Evolutionary conservation across 2,888 invertebrate genomes (phyloP).

Genomic region (Zele albiditarsus): DNA sequence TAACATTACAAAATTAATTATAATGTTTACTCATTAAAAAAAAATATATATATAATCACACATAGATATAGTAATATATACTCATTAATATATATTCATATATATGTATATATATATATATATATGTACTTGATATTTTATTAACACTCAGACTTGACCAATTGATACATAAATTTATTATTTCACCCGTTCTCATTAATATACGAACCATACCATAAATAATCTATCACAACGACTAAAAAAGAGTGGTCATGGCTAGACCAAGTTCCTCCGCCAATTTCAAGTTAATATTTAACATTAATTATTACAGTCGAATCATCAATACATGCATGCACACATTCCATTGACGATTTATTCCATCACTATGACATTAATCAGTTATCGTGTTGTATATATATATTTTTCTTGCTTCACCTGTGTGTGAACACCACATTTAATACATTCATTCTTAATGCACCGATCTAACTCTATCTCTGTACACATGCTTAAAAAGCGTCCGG

Average conservation of each 20-base stretch:
- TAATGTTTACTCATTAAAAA: conserved; percentile 7
- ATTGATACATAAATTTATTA: not conserved
- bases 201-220: conserved; percentile 29
- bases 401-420: not conserved
- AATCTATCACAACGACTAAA: conserved; percentile 37
- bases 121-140: not conserved
- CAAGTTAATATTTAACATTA: conserved; percentile 49
- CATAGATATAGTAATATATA: not conserved
- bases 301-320: conserved; percentile 28
- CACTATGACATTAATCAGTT: conserved; percentile 38
- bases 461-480: conserved; percentile 33
- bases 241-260: conserved; percentile 48
- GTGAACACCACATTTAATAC: not conserved
- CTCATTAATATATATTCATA: not conserved
- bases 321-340: conserved; percentile 33
- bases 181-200: not conserved
- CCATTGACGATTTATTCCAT: conserved; percentile 29
- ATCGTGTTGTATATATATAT: conserved; percentile 12
- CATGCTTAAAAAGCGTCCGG: conserved; percentile 54
- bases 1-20: conserved; percentile 20
- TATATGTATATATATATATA: not conserved
- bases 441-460: conserved; percentile 1
- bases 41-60: not conserved
- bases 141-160: conserved; percentile 3
- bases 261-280: conserved; percentile 55